phyloP scores from a whole-genome alignment of 2,113 vertebrate genomes.

The Engraulis encrasicolus region DNA sequence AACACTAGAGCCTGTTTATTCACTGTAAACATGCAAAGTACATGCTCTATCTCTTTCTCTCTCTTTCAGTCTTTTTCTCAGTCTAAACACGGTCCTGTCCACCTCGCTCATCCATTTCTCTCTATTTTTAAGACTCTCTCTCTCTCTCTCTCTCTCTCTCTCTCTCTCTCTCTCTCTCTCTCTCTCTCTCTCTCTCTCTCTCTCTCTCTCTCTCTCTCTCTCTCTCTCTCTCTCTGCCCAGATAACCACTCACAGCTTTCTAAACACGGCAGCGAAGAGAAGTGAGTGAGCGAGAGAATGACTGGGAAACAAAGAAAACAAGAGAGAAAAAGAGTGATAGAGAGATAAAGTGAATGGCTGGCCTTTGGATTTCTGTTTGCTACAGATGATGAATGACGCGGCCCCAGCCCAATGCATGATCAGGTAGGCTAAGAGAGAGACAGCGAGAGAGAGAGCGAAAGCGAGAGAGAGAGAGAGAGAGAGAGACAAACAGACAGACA shows the following conservation, averaged over 20 bases:
- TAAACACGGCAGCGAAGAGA: slow-evolving; percentile 7
- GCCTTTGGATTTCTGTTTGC: slow-evolving; percentile 64
- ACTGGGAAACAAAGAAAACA: background rate
- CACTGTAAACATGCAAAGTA: no score
- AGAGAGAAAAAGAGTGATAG: background rate
- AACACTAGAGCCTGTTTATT: no score
- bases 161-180: background rate
- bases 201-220: background rate
- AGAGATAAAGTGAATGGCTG: background rate
- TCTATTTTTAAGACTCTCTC: background rate
- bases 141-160: background rate
- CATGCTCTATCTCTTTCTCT: slow-evolving; percentile 31
- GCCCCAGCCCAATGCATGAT: background rate
- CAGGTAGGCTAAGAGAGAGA: background rate
- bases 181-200: no score
- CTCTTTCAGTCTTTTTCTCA: background rate
- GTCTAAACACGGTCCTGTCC: no score
- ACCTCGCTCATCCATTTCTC: slow-evolving; percentile 8
- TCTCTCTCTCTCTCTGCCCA: background rate
- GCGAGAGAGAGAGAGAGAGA: slow-evolving; percentile 43
- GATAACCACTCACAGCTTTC: slow-evolving; percentile 29
- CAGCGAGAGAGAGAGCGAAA: background rate
- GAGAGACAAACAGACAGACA: slow-evolving; percentile 21
- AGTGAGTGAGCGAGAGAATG: background rate
- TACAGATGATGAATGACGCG: slow-evolving; percentile 50